Conservation (phyloP, 1,140 invertebrate species). For the Mesaphorura yosii region DNA sequence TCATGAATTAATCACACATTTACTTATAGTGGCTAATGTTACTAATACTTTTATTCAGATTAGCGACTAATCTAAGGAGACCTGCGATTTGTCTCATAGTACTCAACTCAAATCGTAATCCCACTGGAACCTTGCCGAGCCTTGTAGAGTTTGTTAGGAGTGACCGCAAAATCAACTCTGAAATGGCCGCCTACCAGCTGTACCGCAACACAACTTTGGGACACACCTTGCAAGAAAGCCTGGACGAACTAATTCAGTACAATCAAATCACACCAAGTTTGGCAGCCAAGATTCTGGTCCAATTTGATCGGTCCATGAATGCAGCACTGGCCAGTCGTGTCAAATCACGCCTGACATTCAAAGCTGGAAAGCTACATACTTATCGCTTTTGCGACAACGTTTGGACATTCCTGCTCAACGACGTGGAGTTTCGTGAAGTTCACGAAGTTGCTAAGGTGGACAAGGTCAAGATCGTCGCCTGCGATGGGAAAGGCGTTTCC, state of each 20-base stretch:
- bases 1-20: too few relatives aligned
- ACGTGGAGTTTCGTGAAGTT: slow-evolving; percentile 94
- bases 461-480: slow-evolving; percentile 98
- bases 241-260: slow-evolving; percentile 89
- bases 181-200: slow-evolving; percentile 87
- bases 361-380: slow-evolving; percentile 93
- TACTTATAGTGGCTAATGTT: too few relatives aligned
- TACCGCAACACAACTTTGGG: slow-evolving; percentile 96
- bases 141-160: too few relatives aligned
- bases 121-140: too few relatives aligned
- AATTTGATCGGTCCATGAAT: slow-evolving; percentile 97
- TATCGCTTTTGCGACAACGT: slow-evolving; percentile 99
- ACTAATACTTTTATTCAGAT: too few relatives aligned
- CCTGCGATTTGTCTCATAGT: too few relatives aligned
- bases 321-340: slow-evolving; percentile 81
- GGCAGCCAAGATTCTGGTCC: slow-evolving; percentile 81
- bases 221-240: slow-evolving; percentile 87
- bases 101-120: too few relatives aligned
- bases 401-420: slow-evolving; percentile 98
- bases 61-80: too few relatives aligned
- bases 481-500: slow-evolving; percentile 77
- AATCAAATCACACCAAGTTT: slow-evolving; percentile 87
- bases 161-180: too few relatives aligned
- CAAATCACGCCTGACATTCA: slow-evolving; percentile 84
- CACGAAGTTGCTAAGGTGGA: slow-evolving; percentile 88